Percentiles rank a stretch among this genome's conserved stretches.
phyloP scores from a whole-genome alignment of 1,140 invertebrate genomes.

The Acromyrmex heyeri region DNA sequence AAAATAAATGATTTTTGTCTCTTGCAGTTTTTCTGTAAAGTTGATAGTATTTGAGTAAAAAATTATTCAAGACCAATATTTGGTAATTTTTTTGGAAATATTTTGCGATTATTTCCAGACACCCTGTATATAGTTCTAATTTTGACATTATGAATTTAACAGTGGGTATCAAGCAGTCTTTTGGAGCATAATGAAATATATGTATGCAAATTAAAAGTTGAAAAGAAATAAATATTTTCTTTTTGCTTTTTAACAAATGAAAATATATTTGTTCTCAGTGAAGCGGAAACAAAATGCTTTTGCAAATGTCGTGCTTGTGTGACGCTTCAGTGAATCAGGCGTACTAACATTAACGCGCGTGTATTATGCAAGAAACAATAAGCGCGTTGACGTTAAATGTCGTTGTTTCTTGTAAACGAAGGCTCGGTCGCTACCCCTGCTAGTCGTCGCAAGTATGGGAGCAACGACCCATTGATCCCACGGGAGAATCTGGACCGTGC shows the following conservation, averaged over 20 bases:
- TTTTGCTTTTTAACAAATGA: neutral
- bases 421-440: conserved; percentile 9
- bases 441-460: conserved; percentile 41
- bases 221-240: neutral
- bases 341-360: neutral
- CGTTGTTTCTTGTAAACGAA: conserved; percentile 40
- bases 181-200: neutral
- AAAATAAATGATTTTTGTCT: no score
- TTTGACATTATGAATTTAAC: no score
- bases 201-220: neutral
- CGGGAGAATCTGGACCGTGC: conserved; percentile 59
- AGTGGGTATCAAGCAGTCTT: neutral
- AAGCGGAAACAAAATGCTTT: neutral
- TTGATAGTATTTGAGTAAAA: no score
- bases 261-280: neutral
- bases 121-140: no score
- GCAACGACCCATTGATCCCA: conserved; percentile 78
- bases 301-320: neutral
- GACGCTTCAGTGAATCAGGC: neutral
- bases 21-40: no score
- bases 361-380: conserved; percentile 29
- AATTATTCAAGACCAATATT: no score
- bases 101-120: no score
- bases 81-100: no score
- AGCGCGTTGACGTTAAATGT: conserved; percentile 28